Evolutionary conservation across 2,113 vertebrate genomes (phyloP).

Genomic region (Heterochromis multidens): DNA sequence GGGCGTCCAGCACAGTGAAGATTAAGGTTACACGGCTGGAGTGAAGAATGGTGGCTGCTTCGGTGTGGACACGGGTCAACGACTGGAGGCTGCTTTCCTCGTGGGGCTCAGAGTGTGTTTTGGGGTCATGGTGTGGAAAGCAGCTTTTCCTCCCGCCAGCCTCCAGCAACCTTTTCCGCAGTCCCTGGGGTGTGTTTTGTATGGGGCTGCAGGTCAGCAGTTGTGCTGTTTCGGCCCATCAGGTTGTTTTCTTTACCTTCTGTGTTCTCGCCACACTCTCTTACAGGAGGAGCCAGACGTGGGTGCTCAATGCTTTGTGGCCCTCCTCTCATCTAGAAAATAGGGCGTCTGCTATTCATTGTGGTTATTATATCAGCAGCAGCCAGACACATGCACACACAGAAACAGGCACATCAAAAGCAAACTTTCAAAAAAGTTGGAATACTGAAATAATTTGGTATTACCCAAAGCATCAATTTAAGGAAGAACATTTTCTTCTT

Average conservation of each 20-base stretch:
- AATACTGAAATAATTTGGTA: not conserved
- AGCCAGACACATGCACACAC: not conserved
- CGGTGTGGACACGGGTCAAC: constrained; percentile 53
- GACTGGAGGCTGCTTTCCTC: not conserved
- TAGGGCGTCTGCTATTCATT: constrained; percentile 3
- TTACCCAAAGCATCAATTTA: not conserved
- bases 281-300: constrained; percentile 25
- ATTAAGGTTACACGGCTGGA: constrained; percentile 19
- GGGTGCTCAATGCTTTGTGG: constrained; percentile 32
- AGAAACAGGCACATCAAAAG: not conserved
- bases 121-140: constrained; percentile 37
- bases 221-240: constrained; percentile 37
- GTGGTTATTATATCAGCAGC: constrained; percentile 21
- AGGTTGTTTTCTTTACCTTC: constrained; percentile 56
- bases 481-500: not conserved
- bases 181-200: constrained; percentile 42
- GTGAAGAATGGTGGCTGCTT: constrained; percentile 42
- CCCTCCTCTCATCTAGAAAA: constrained; percentile 47
- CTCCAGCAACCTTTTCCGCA: not conserved
- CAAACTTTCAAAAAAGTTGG: not conserved
- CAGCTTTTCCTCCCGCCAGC: not conserved
- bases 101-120: constrained; percentile 2
- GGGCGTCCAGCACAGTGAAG: not conserved
- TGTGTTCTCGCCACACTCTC: constrained; percentile 36
- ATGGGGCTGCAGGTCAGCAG: constrained; percentile 44